Percentiles rank a stretch among this genome's conserved stretches.
Evolutionary conservation across 2,888 invertebrate species (phyloP).

Genomic region (Acleris literana): DNA sequence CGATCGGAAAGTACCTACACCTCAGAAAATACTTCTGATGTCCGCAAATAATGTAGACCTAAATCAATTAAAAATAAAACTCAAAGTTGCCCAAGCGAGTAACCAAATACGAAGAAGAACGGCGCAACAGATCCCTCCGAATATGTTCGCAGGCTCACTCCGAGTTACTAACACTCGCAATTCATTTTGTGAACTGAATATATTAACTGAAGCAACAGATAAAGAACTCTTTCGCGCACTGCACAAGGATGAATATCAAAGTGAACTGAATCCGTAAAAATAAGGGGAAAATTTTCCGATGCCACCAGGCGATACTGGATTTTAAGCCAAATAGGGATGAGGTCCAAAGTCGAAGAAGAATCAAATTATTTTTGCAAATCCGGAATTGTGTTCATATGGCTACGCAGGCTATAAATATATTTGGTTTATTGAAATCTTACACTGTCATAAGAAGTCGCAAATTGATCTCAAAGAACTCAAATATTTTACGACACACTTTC

Average conservation of each 20-base stretch:
- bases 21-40: conserved; percentile 56
- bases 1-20: conserved; percentile 63
- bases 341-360: conserved; percentile 51
- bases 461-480: conserved; percentile 64
- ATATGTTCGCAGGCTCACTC: conserved; percentile 82
- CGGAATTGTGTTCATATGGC: conserved; percentile 75
- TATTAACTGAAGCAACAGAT: conserved; percentile 68
- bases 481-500: conserved; percentile 62
- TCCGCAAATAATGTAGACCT: conserved; percentile 60
- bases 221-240: conserved; percentile 60
- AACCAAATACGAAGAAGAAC: conserved; percentile 74
- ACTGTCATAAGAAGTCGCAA: conserved; percentile 73
- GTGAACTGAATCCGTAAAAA: conserved; percentile 61
- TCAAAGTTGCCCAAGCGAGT: conserved; percentile 60
- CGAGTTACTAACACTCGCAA: conserved; percentile 82
- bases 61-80: conserved; percentile 65
- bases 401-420: conserved; percentile 73
- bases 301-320: conserved; percentile 55
- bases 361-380: conserved; percentile 66
- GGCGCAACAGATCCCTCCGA: conserved; percentile 80
- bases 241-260: conserved; percentile 65
- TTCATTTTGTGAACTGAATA: conserved; percentile 84
- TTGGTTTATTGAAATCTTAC: conserved; percentile 77
- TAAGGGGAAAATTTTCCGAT: conserved; percentile 60
- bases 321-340: conserved; percentile 49